Conservation (phyloP, 2,888 invertebrate species). For the Parapristionchus giblindavisi region DNA sequence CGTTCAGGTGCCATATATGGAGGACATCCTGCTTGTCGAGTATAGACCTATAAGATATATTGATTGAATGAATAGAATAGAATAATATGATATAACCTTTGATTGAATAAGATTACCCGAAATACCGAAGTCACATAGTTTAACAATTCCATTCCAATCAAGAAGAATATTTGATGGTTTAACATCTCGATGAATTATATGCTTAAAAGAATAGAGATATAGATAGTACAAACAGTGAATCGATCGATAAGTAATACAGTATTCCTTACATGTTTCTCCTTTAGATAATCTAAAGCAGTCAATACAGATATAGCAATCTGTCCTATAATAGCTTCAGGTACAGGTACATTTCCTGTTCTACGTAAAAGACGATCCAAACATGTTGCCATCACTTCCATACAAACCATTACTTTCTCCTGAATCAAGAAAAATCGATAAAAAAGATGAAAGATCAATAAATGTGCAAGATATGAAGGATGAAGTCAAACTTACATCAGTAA, state of each 20-base stretch:
- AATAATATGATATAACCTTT: constrained; percentile 77
- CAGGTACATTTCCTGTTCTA: constrained; percentile 79
- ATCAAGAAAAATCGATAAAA: constrained; percentile 41
- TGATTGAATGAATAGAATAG: constrained; percentile 94
- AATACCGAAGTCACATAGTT: constrained; percentile 99
- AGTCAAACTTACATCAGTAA: constrained; percentile 84
- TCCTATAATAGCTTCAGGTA: constrained; percentile 93
- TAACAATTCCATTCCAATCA: constrained; percentile 90
- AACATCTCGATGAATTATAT: constrained; percentile 66
- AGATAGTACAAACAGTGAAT: not conserved
- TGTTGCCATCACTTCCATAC: constrained; percentile 99
- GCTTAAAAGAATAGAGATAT: constrained; percentile 44
- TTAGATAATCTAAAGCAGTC: constrained; percentile 94
- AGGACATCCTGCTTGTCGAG: constrained; percentile 87
- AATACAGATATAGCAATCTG: constrained; percentile 97
- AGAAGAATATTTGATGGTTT: constrained; percentile 94
- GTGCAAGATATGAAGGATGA: no score
- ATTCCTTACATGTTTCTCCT: constrained; percentile 81
- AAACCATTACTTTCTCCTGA: constrained; percentile 91
- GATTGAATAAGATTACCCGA: constrained; percentile 84
- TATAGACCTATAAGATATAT: constrained; percentile 97
- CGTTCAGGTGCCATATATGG: constrained; percentile 89
- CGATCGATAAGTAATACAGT: not conserved
- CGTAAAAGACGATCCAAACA: constrained; percentile 96
- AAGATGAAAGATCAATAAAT: no score